Percentiles rank a stretch among this genome's conserved stretches.
Evolutionary conservation across 2,113 vertebrate species (phyloP).

Genomic region (Nerophis lumbriciformis): DNA sequence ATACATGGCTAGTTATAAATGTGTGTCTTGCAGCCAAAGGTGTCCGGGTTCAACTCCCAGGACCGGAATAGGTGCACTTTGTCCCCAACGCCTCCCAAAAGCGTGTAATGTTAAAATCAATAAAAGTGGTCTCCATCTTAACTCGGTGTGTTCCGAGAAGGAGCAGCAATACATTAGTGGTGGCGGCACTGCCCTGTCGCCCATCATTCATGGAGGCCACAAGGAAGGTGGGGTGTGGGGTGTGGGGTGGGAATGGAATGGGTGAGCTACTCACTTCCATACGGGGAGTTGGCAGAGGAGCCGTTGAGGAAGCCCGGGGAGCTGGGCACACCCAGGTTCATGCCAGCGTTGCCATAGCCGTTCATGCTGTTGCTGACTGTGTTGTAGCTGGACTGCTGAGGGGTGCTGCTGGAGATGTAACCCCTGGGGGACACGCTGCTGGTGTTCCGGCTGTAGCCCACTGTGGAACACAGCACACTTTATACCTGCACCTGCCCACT

Average conservation of each 20-base stretch:
- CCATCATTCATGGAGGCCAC: conserved; percentile 54
- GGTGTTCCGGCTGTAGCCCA: conserved; percentile 99
- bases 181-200: conserved; percentile 55
- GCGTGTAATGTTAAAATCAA: not conserved
- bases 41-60: not conserved
- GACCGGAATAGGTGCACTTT: not conserved
- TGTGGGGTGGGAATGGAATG: conserved; percentile 51
- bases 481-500: conserved; percentile 74
- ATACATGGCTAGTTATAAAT: not conserved
- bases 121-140: not conserved
- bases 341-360: conserved; percentile 96
- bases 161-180: conserved; percentile 48
- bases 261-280: conserved; percentile 92
- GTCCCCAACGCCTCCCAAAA: too few relatives aligned
- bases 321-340: conserved; percentile 99
- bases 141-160: conserved; percentile 32
- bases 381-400: conserved; percentile 99
- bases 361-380: conserved; percentile 99
- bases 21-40: not conserved
- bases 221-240: conserved; percentile 58
- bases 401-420: conserved; percentile 99
- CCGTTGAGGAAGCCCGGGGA: conserved; percentile 99
- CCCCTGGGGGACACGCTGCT: conserved; percentile 99
- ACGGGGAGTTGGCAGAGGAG: conserved; percentile 99
- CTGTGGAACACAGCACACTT: conserved; percentile 55